Evolutionary conservation across 2,888 invertebrate genomes (phyloP).

Genomic region (Hyposoter dolosus): DNA sequence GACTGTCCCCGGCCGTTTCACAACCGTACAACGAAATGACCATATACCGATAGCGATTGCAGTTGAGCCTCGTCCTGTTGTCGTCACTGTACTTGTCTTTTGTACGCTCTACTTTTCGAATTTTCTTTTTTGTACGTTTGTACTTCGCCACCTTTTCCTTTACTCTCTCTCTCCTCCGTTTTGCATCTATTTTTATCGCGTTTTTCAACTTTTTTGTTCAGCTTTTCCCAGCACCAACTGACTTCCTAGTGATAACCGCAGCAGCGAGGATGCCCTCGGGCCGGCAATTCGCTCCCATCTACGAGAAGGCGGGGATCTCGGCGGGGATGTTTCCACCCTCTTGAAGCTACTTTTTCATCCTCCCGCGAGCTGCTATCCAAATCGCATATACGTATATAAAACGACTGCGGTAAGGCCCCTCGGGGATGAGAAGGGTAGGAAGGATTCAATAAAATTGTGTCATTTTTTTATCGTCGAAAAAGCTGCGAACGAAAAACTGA

Average conservation of each 20-base stretch:
- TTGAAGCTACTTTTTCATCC: constrained; percentile 54
- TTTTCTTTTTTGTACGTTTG: constrained; percentile 16
- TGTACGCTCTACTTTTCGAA: not conserved
- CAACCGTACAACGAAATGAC: constrained; percentile 62
- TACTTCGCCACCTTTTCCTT: not conserved
- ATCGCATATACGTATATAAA: constrained; percentile 31
- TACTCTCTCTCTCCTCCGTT: not conserved
- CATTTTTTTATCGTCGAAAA: not conserved
- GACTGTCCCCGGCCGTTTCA: constrained; percentile 76
- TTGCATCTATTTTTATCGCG: constrained; percentile 4
- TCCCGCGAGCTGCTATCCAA: constrained; percentile 1
- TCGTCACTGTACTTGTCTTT: constrained; percentile 10
- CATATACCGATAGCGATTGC: constrained; percentile 40
- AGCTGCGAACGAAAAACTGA: not conserved
- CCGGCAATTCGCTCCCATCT: constrained; percentile 53
- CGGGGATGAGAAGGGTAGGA: constrained; percentile 16
- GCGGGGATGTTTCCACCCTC: constrained; percentile 51
- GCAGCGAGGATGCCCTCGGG: constrained; percentile 52
- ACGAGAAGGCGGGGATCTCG: constrained; percentile 44
- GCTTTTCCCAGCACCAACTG: constrained; percentile 58
- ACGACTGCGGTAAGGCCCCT: not conserved
- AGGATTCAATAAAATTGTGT: constrained; percentile 50
- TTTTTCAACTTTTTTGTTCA: constrained; percentile 27
- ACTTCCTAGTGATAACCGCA: constrained; percentile 65
- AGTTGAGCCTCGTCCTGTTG: constrained; percentile 35